Evolutionary conservation across 2,113 vertebrate genomes (phyloP).

Genomic region (Petroica traversi): DNA sequence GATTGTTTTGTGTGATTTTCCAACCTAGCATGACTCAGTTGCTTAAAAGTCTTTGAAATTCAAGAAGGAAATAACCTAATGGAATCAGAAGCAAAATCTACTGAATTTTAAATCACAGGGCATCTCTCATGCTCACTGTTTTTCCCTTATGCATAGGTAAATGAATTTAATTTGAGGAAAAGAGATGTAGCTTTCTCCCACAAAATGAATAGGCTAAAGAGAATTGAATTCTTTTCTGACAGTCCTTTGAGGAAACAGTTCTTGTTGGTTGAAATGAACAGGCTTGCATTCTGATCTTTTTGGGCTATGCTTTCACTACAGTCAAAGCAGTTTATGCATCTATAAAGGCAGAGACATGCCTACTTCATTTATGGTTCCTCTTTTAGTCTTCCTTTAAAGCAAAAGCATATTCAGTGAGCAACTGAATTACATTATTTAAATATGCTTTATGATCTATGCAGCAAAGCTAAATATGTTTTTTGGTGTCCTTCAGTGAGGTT

Average conservation of each 20-base stretch:
- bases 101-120: background rate
- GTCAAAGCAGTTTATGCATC: background rate
- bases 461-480: background rate
- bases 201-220: background rate
- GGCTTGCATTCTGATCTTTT: background rate
- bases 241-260: background rate
- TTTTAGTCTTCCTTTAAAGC: background rate
- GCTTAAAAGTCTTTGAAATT: conserved; percentile 7
- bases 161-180: background rate
- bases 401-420: background rate
- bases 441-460: background rate
- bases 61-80: background rate
- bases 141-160: background rate
- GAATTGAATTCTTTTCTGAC: background rate
- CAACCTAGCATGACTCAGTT: background rate
- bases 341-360: background rate
- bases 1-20: background rate
- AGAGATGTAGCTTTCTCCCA: background rate
- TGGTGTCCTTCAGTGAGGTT: background rate
- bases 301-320: background rate
- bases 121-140: background rate
- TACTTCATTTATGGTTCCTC: background rate
- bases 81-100: background rate
- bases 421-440: background rate
- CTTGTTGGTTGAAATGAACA: background rate